Percentiles rank a stretch among this genome's conserved stretches.
Conservation (phyloP, 2,888 invertebrate genomes). For the Ditula angustiorana region DNA sequence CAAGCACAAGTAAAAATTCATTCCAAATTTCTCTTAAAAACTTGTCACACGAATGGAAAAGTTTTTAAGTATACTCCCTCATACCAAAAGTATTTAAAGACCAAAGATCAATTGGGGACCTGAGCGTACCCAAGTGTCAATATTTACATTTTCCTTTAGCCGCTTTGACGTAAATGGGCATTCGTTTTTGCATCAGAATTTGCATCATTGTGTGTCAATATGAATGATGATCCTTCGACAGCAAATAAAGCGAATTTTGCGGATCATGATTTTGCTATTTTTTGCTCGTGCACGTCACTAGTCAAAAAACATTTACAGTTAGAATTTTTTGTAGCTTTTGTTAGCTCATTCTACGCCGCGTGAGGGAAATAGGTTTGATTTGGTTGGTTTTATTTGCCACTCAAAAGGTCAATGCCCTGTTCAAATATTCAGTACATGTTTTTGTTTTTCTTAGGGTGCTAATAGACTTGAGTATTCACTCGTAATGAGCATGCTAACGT, state of each 20-base stretch:
- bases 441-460: too few species aligned
- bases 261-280: slow-evolving; percentile 1
- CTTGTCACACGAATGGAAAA: slow-evolving; percentile 22
- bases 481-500: too few species aligned
- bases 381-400: neutral
- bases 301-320: slow-evolving; percentile 13
- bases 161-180: slow-evolving; percentile 51
- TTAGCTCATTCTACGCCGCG: neutral
- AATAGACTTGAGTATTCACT: too few species aligned
- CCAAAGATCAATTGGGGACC: slow-evolving; percentile 35
- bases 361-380: neutral
- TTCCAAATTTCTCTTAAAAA: neutral
- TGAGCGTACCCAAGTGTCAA: slow-evolving; percentile 36
- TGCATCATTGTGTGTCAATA: slow-evolving; percentile 32
- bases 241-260: slow-evolving; percentile 25
- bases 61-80: neutral
- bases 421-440: neutral
- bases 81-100: slow-evolving; percentile 10
- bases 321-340: neutral
- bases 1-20: too few species aligned
- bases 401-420: slow-evolving; percentile 5
- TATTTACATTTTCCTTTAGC: slow-evolving; percentile 56
- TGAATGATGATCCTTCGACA: slow-evolving; percentile 14
- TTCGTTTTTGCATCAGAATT: slow-evolving; percentile 29
- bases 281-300: neutral